A percentile compares a stretch with the other conserved stretches of the same genome.
These are phyloP conservation scores for Zosterops japonicus DNA, from an alignment of 2,113 vertebrate species.

Conservation along the genomic window DNA sequence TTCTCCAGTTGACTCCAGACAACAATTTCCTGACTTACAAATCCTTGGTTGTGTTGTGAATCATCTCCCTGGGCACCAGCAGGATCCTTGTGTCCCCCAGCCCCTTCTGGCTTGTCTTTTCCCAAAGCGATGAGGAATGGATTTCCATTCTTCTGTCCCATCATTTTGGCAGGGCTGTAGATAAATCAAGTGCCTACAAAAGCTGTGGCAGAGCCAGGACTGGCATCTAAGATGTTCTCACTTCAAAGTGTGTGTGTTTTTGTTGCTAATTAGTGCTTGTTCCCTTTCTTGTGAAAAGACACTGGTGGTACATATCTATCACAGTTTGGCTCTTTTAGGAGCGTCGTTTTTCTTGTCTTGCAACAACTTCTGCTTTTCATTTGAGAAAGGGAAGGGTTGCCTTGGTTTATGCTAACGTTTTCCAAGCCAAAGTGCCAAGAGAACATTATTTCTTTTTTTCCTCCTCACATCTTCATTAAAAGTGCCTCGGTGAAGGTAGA, in stretches of 20 bases:
- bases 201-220: background rate
- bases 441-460: slow-evolving; percentile 33
- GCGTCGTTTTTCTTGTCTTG: background rate
- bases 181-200: background rate
- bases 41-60: background rate
- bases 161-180: background rate
- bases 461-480: slow-evolving; percentile 35
- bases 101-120: background rate
- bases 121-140: background rate
- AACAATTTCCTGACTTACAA: background rate
- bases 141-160: background rate
- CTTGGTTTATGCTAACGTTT: background rate
- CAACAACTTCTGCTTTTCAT: background rate
- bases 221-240: background rate
- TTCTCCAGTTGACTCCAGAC: background rate
- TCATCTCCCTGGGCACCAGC: background rate
- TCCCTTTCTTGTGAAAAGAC: background rate
- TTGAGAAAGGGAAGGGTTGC: background rate
- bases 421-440: slow-evolving; percentile 16
- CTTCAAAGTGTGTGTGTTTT: background rate
- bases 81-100: background rate
- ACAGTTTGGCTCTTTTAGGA: background rate
- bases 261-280: background rate
- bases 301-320: background rate
- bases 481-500: slow-evolving; percentile 42